Base-by-base conservation (phyloP, 2,113 vertebrate species). In the Euleptes europaea region DNA sequence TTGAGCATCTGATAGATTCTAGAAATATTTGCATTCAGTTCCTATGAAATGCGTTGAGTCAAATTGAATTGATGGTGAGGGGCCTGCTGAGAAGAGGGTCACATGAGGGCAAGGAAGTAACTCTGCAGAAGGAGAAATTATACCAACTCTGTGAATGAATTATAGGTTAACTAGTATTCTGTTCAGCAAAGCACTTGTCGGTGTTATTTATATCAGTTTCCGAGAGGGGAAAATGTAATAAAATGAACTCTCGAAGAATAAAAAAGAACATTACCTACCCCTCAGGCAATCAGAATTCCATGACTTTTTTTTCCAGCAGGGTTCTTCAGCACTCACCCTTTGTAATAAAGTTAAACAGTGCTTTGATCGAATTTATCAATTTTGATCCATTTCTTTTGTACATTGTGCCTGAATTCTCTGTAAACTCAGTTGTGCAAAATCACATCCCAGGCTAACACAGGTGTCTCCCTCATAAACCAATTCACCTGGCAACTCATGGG, bases 141-240 rank as follows among this genome's bases (percentile, higher is more conserved):
- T 86, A 72, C 86, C 75, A 87, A 78, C 51, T 17, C 44, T n/a
- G 65, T 44, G 15, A 85, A 78, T 84, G 51, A 77, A 60, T 74
- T 89, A 72, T 76, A 80, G 73, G 87, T 86, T 86, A 80, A 88
- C 57, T 73, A 33, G 67, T 78, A 87, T 78, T 57, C 70, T 86
- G 8, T 33, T 86, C 71, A 35, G 65, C 12, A 54, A 49, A 84
- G 70, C 28, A 65, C 65, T 40, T 57, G 44, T 84, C 81, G 65
- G n/a, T 80, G 60, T 80, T 82, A 9, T 84, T 88, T 85, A 85
- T 88, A 82, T 82, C 38, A 82, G 4, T 88, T 86, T 83, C 83
- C 5, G 67, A 47, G 33, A 4, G 5, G 1, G n/a, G 4, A 8
- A 51, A 83, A 67, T 88, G 35, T 65, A 83, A 78, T 51, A 78